Evolutionary conservation across 2,888 invertebrate species (phyloP).

Genomic region (Capitulum mitella): DNA sequence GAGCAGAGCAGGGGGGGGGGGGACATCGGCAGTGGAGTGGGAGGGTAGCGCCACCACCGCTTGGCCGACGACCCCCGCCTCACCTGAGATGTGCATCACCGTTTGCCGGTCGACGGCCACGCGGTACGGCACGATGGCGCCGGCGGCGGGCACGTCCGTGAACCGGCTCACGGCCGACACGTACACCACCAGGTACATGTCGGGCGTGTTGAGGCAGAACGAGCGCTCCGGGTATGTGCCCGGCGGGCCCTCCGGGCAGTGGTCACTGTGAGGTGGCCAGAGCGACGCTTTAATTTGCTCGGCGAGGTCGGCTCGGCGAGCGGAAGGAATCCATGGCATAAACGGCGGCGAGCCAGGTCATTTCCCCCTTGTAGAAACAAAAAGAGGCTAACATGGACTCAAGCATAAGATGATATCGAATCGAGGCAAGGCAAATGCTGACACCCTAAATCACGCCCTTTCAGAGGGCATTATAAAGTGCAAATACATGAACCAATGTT

Average conservation of each 20-base stretch:
- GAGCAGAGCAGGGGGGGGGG: too few species aligned
- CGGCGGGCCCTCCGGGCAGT: not conserved
- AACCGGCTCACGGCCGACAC: not conserved
- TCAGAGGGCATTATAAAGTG: not conserved
- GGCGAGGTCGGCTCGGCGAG: not conserved
- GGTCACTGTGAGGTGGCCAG: not conserved
- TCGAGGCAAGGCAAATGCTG: not conserved
- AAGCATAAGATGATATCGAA: not conserved
- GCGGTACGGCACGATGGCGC: not conserved
- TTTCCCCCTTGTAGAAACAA: not conserved
- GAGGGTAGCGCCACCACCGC: too few species aligned
- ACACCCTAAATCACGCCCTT: not conserved
- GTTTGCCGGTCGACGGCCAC: not conserved
- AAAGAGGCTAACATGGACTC: not conserved
- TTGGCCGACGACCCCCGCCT: too few species aligned
- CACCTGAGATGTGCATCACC: not conserved
- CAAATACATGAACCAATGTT: not conserved
- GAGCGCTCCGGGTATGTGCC: not conserved
- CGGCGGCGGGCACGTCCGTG: not conserved
- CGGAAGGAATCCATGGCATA: not conserved
- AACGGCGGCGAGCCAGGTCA: not conserved
- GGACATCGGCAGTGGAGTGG: too few species aligned
- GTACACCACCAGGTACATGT: not conserved
- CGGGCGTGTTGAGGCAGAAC: not conserved
- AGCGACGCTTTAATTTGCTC: not conserved